Evolutionary conservation across 2,888 invertebrate species (phyloP).

Genomic region (Epinotia brunnichana): DNA sequence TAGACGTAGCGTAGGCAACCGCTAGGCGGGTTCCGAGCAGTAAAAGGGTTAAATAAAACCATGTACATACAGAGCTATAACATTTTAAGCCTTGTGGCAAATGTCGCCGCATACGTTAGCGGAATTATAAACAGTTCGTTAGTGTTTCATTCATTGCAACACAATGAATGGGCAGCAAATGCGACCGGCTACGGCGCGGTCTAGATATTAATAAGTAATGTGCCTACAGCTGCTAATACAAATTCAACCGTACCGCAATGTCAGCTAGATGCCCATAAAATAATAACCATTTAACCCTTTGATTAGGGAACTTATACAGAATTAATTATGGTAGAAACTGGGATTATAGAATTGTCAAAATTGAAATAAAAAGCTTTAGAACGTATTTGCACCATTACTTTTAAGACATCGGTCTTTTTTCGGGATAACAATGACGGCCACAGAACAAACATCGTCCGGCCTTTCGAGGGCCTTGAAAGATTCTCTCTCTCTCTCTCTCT

Average conservation of each 20-base stretch:
- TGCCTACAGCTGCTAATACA: constrained; percentile 14
- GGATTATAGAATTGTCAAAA: too few relatives aligned
- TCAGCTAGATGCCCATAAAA: constrained; percentile 5
- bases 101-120: constrained; percentile 36
- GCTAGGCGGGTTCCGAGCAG: too few relatives aligned
- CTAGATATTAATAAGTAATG: constrained; percentile 35
- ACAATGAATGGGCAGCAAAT: constrained; percentile 54
- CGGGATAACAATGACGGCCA: too few relatives aligned
- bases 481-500: too few relatives aligned
- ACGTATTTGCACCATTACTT: too few relatives aligned
- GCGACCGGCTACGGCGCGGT: constrained; percentile 37
- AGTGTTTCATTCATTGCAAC: constrained; percentile 60
- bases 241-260: constrained; percentile 16
- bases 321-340: too few relatives aligned
- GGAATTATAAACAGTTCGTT: constrained; percentile 56
- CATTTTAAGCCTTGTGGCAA: constrained; percentile 28
- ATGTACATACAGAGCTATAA: background rate
- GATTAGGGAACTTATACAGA: background rate
- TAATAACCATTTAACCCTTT: constrained; percentile 1
- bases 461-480: too few relatives aligned
- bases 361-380: too few relatives aligned
- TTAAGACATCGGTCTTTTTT: too few relatives aligned
- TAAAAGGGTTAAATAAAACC: constrained; percentile 14
- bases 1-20: too few relatives aligned
- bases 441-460: too few relatives aligned